A percentile compares a stretch with the other conserved stretches of the same genome.
Conservation (phyloP, 2,888 invertebrate species). For the Heliconius ethilla region DNA sequence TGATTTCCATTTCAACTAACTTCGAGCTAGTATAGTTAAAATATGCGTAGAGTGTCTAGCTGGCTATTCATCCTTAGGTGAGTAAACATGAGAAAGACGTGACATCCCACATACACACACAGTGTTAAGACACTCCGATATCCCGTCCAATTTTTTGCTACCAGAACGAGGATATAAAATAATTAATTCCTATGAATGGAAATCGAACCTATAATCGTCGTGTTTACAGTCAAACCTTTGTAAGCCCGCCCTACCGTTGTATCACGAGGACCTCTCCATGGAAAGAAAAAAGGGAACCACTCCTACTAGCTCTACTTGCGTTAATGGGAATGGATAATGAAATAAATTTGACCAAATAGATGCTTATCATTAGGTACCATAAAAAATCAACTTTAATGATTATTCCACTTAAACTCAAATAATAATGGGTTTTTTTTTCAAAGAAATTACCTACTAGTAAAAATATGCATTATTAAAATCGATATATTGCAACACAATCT, state of each 20-base stretch:
- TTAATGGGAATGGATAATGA: too few relatives aligned
- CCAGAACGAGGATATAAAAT: neutral
- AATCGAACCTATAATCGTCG: neutral
- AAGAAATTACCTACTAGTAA: neutral
- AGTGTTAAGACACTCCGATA: neutral
- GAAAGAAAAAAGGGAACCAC: too few relatives aligned
- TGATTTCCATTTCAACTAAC: neutral
- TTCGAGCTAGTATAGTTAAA: neutral
- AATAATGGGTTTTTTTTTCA: too few relatives aligned
- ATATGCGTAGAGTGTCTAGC: neutral
- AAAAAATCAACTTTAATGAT: too few relatives aligned
- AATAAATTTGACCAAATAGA: too few relatives aligned
- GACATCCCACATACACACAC: neutral
- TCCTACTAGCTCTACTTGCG: too few relatives aligned
- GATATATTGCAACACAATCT: slow-evolving; percentile 41
- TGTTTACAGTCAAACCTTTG: neutral
- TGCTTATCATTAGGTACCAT: too few relatives aligned
- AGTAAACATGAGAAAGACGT: neutral
- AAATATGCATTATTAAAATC: slow-evolving; percentile 6
- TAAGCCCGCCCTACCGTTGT: too few relatives aligned
- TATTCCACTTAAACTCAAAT: too few relatives aligned
- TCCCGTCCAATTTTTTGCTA: neutral
- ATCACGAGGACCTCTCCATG: too few relatives aligned
- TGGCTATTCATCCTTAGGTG: neutral
- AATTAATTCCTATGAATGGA: neutral